Evolutionary conservation across 2,888 invertebrate genomes (phyloP).

Genomic region (Busseola fusca): DNA sequence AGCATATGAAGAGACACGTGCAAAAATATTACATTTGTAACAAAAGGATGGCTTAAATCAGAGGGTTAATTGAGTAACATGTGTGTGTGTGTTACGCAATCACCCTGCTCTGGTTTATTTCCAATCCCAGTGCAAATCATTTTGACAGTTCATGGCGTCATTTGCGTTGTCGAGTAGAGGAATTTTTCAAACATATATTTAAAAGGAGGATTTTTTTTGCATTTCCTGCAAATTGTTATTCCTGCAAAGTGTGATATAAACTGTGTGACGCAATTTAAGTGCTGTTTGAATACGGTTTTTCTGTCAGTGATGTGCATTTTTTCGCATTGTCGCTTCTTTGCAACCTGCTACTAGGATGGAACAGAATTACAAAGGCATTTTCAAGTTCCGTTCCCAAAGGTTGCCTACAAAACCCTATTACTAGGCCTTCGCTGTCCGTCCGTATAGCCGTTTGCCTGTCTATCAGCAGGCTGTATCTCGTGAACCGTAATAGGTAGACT

Average conservation of each 20-base stretch:
- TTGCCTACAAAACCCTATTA: too few species aligned
- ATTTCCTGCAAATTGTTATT: neutral
- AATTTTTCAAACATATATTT: too few species aligned
- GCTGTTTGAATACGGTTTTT: neutral
- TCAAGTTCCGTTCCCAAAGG: too few species aligned
- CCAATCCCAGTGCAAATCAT: neutral
- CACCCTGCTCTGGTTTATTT: neutral
- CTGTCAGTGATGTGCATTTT: neutral
- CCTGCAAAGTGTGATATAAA: neutral
- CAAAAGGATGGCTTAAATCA: neutral
- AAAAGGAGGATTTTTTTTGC: neutral
- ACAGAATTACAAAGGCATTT: neutral
- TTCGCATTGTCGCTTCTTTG: neutral
- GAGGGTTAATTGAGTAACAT: neutral
- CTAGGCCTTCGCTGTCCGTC: too few species aligned
- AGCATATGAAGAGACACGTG: slow-evolving; percentile 9
- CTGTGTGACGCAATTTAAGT: neutral
- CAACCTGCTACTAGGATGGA: neutral
- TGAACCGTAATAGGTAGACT: too few species aligned
- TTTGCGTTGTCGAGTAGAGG: neutral
- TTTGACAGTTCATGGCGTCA: neutral
- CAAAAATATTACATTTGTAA: neutral
- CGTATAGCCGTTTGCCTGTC: too few species aligned
- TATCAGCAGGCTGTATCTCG: too few species aligned
- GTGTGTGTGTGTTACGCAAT: neutral